Evolutionary conservation across 1,140 invertebrate species (phyloP).

Genomic region (Lordiphosa clarofinis): DNA sequence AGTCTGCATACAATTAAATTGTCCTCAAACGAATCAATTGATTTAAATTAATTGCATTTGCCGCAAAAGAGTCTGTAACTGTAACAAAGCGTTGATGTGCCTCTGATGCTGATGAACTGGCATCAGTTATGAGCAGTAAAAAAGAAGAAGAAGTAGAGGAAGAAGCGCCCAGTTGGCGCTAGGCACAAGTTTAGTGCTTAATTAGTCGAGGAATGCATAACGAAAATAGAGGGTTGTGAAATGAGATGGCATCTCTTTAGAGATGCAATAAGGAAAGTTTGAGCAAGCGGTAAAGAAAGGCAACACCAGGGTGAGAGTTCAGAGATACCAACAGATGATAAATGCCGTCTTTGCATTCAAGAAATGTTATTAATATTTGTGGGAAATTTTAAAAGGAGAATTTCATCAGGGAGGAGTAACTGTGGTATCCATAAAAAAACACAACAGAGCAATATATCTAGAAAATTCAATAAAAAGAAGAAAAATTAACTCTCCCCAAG

Average conservation of each 20-base stretch:
- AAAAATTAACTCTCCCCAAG: no score
- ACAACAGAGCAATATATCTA: no score
- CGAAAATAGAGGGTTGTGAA: no score
- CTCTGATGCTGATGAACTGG: constrained; percentile 34
- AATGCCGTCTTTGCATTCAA: no score
- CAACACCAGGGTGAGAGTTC: no score
- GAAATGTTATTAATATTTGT: no score
- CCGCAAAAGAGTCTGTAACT: constrained; percentile 57
- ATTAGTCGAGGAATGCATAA: constrained; percentile 55
- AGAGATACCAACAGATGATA: no score
- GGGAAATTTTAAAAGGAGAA: no score
- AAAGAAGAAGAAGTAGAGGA: no score
- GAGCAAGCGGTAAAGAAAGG: neutral
- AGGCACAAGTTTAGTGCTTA: constrained; percentile 38
- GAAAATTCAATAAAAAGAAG: no score
- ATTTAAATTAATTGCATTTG: constrained; percentile 79
- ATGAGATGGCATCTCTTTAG: neutral
- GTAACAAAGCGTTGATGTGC: constrained; percentile 12
- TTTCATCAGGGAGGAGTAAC: no score
- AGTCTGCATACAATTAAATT: constrained; percentile 78
- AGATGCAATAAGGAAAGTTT: constrained; percentile 4
- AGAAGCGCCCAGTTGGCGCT: constrained; percentile 39
- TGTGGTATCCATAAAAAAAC: no score
- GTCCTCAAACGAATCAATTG: constrained; percentile 79
- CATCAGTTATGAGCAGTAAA: constrained; percentile 18